Base-by-base conservation (phyloP, 2,888 invertebrate genomes). In the Ommatoiulus sabulosus region DNA sequence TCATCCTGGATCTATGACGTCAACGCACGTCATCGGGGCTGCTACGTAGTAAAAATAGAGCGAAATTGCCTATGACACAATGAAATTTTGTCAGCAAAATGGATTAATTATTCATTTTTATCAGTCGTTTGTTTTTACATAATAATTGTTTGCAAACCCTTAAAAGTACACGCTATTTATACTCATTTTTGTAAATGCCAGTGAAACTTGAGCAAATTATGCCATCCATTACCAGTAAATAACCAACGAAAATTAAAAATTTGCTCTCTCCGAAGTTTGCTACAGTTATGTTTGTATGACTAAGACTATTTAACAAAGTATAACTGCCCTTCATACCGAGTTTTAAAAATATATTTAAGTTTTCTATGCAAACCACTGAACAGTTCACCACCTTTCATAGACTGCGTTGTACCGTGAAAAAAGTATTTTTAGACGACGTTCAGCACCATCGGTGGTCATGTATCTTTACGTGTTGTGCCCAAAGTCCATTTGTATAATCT, bases 121-220 rank as follows among this genome's bases (percentile, higher is more conserved):
- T 72, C 24, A 20, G 72, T 72, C 72, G 24, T 20, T 24, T 72
- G 72, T 72, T 72, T 72, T 63, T 72, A 20, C 72, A 24, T 24
- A 72, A 72, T 72, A 72, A 72, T 72, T 72, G 72, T 72, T 72
- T 72, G 72, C 10, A 72, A 72, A 72, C 72, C 72, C 72, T 72
- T 72, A 72, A 72, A 72, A 72, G 24, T 72, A 72, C 72, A 20
- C n/a, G 24, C 72, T 72, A 72, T 24, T 20, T 20, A 4, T 72
- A 20, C 24, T 20, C 72, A 24, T 24, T 20, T 72, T 72, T 24
- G 72, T 24, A n/a, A 7, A 72, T 72, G 24, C 24, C 20, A 4
- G 24, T 24, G 72, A 63, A 72, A 72, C 24, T 72, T n/a, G 72
- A 72, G 72, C 24, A 72, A 72, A 24, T 24, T 72, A 20, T 63